These are phyloP conservation scores for Fulica atra DNA, from an alignment of 2,113 vertebrate species.

Conservation along the genomic window DNA sequence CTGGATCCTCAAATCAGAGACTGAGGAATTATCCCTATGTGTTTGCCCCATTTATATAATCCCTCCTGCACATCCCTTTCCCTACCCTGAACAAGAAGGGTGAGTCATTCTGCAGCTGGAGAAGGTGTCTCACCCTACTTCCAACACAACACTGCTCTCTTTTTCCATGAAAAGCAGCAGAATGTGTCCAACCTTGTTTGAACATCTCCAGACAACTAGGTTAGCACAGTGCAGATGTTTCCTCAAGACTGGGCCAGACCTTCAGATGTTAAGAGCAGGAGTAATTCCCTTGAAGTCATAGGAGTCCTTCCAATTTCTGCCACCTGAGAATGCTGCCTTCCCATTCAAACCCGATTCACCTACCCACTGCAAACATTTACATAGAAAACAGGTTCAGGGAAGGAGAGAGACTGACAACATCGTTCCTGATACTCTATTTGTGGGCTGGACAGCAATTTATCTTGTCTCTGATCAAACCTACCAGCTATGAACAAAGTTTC, in stretches of 20 bases:
- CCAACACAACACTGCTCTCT: neutral
- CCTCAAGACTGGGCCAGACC: neutral
- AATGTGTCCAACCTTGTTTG: neutral
- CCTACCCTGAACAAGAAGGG: neutral
- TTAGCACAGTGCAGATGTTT: neutral
- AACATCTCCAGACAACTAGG: neutral
- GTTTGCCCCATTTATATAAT: neutral
- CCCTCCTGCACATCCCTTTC: neutral
- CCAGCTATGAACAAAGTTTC: slow-evolving; percentile 27
- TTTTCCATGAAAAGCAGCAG: neutral
- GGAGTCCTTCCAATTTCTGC: slow-evolving; percentile 35
- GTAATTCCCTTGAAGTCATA: slow-evolving; percentile 35
- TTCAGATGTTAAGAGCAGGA: neutral
- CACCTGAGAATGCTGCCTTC: slow-evolving; percentile 44
- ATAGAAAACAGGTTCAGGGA: slow-evolving; percentile 49
- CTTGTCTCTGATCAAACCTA: slow-evolving; percentile 44
- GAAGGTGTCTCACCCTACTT: neutral
- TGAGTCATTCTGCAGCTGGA: neutral
- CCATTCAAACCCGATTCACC: neutral
- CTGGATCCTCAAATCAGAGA: neutral
- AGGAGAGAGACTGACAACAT: slow-evolving; percentile 16
- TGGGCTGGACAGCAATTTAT: slow-evolving; percentile 53
- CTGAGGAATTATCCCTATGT: neutral
- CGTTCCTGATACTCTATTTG: slow-evolving; percentile 4
- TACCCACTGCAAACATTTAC: neutral